Conservation (phyloP, 2,888 invertebrate species). For the Acrobasis repandana region DNA sequence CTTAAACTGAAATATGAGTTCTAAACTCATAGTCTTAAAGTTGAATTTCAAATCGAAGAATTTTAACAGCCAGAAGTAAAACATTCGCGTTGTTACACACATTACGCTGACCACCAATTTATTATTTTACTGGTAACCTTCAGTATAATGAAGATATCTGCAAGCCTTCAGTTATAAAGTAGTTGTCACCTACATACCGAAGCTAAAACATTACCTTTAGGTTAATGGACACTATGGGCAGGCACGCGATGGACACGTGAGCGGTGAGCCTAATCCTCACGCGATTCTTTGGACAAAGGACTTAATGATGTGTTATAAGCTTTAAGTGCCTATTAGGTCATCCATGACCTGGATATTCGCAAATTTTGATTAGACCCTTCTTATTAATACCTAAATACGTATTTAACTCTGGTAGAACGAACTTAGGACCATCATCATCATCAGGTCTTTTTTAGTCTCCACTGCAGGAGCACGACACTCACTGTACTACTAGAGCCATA, state of each 20-base stretch:
- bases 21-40: too few species aligned
- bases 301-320: slow-evolving; percentile 15
- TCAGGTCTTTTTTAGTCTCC: too few species aligned
- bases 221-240: slow-evolving; percentile 32
- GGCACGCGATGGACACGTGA: slow-evolving; percentile 34
- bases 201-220: slow-evolving; percentile 41
- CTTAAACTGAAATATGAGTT: too few species aligned
- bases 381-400: not conserved
- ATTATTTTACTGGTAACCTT: slow-evolving; percentile 8
- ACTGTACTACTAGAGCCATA: too few species aligned
- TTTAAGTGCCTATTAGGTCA: not conserved
- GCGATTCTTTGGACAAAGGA: slow-evolving; percentile 29
- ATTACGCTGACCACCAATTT: not conserved
- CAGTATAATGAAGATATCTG: slow-evolving; percentile 14
- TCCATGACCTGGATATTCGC: not conserved
- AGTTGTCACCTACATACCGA: slow-evolving; percentile 61
- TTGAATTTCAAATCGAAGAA: too few species aligned
- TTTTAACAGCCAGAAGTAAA: too few species aligned
- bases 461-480: too few species aligned
- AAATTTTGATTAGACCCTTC: not conserved
- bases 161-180: slow-evolving; percentile 27
- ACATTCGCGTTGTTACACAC: not conserved
- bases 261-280: slow-evolving; percentile 33
- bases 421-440: too few species aligned
- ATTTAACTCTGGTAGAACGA: not conserved